phyloP scores from a whole-genome alignment of 2,113 vertebrate species.

The Emberiza fucata region DNA sequence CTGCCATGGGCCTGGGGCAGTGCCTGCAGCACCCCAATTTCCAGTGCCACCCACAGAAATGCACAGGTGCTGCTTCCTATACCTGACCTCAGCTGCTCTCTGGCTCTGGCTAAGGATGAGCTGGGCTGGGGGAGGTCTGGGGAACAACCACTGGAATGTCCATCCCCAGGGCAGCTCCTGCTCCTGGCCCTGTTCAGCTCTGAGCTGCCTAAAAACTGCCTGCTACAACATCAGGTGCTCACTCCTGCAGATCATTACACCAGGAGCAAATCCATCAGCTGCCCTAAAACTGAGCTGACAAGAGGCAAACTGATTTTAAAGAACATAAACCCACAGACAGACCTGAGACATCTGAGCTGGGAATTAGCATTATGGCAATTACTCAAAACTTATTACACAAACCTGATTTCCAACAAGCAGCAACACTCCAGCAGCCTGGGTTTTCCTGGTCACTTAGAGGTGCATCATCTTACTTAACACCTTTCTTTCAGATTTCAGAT shows the following conservation, averaged over 20 bases:
- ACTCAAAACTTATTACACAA: neutral
- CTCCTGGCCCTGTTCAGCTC: neutral
- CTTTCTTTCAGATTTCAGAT: neutral
- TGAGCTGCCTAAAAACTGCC: rapidly evolving
- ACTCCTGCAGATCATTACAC: neutral
- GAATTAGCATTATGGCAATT: rapidly evolving
- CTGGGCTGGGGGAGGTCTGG: neutral
- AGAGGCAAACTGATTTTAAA: neutral
- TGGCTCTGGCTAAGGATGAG: rapidly evolving
- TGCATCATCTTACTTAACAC: neutral
- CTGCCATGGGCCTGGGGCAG: rapidly evolving
- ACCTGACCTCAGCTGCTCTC: neutral
- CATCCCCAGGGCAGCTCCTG: rapidly evolving
- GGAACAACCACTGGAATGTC: neutral
- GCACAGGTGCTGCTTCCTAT: neutral
- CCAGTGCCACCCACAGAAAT: neutral
- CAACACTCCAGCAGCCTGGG: neutral
- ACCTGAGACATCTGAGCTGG: neutral
- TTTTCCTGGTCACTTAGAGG: neutral
- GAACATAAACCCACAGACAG: neutral
- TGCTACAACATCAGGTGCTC: neutral
- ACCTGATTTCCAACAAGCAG: neutral
- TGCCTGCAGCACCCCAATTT: neutral
- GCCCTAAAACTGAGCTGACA: neutral
- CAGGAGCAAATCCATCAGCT: neutral